These are phyloP conservation scores for Brachionus calyciflorus DNA, from an alignment of 1,140 invertebrate genomes.

Conservation along the genomic window DNA sequence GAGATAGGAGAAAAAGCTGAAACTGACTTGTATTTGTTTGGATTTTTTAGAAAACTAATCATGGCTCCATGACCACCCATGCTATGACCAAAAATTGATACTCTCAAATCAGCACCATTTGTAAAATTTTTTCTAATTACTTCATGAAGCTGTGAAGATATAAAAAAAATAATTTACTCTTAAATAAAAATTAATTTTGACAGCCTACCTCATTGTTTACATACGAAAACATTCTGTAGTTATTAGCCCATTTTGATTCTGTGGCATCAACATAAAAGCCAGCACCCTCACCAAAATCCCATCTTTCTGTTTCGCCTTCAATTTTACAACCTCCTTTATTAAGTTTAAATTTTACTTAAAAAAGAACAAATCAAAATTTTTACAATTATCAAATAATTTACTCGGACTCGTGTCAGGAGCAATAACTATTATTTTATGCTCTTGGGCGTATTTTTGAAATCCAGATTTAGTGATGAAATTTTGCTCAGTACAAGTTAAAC, in stretches of 20 bases:
- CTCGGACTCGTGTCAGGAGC: slow-evolving; percentile 91
- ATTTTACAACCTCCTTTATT: slow-evolving; percentile 74
- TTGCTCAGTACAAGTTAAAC: slow-evolving; percentile 87
- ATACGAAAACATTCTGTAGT: slow-evolving; percentile 96
- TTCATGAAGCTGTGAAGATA: slow-evolving; percentile 67
- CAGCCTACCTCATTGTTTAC: slow-evolving; percentile 73
- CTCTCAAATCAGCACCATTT: slow-evolving; percentile 57
- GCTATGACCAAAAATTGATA: slow-evolving; percentile 79
- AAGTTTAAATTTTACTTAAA: slow-evolving; percentile 48
- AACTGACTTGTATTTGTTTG: slow-evolving; percentile 79
- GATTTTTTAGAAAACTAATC: slow-evolving; percentile 85
- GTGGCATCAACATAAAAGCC: slow-evolving; percentile 94
- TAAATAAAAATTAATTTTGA: not conserved
- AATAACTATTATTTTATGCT: slow-evolving; percentile 79
- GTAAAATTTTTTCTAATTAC: slow-evolving; percentile 72
- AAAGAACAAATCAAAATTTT: not conserved
- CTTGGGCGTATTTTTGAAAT: slow-evolving; percentile 78
- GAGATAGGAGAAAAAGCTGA: slow-evolving; percentile 95
- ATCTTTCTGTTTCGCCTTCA: slow-evolving; percentile 77
- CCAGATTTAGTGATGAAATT: slow-evolving; percentile 95
- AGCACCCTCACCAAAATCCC: slow-evolving; percentile 90
- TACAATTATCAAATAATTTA: slow-evolving; percentile 56
- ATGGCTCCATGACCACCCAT: slow-evolving; percentile 97
- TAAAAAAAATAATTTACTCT: slow-evolving; percentile 38
- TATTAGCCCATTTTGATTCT: slow-evolving; percentile 81